Conservation (phyloP, 1,140 invertebrate species). For the Drosophila nebulosa region DNA sequence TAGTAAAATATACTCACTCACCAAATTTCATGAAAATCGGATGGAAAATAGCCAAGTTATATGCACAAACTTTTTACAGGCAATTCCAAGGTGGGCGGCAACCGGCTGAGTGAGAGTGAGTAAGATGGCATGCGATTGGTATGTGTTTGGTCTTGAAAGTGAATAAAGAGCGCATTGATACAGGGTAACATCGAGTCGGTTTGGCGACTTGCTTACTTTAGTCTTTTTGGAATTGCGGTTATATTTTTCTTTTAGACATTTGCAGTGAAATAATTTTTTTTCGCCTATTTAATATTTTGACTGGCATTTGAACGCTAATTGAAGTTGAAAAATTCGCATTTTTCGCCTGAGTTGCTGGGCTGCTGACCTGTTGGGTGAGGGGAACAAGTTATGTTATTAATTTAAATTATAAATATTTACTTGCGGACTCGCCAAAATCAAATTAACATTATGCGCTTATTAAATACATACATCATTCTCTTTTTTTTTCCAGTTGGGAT, state of each 20-base stretch:
- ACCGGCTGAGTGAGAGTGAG: too few relatives aligned
- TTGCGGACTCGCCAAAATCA: neutral
- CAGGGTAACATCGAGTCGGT: too few relatives aligned
- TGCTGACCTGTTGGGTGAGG: constrained; percentile 4
- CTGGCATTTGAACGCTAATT: constrained; percentile 65
- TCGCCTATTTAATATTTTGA: constrained; percentile 41
- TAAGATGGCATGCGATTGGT: too few relatives aligned
- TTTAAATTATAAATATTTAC: constrained; percentile 10
- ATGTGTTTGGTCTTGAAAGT: too few relatives aligned
- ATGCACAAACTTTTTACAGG: too few relatives aligned
- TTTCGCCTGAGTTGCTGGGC: neutral
- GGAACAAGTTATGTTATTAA: neutral
- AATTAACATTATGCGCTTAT: neutral
- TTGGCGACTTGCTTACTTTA: neutral
- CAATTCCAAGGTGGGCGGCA: too few relatives aligned
- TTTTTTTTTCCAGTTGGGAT: neutral
- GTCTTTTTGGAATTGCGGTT: constrained; percentile 45
- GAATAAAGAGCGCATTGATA: too few relatives aligned
- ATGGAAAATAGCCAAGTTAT: too few relatives aligned
- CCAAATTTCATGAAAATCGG: too few relatives aligned
- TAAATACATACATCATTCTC: neutral
- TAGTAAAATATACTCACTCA: too few relatives aligned
- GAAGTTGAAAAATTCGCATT: constrained; percentile 23
- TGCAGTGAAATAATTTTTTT: neutral
- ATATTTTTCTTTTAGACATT: constrained; percentile 27